Base-by-base conservation (phyloP, 2,113 vertebrate genomes). In the Etheostoma spectabile region DNA sequence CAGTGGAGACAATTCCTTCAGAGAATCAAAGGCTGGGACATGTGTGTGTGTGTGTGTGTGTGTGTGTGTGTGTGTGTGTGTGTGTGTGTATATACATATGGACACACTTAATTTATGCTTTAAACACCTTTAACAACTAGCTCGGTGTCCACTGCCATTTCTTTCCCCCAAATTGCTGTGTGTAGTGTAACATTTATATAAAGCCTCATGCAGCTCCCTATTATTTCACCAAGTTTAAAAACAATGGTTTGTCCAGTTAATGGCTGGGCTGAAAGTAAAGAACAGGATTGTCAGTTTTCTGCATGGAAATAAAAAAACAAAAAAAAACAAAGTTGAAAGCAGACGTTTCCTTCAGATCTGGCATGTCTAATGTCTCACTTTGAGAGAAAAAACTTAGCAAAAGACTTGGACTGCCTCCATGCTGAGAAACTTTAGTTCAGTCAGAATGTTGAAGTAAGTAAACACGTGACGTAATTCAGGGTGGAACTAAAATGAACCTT, bases 101-200 rank as follows among this genome's bases (percentile, higher is more conserved):
- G 55, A 79, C 65, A 62, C n/a, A 48, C 60, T 48, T 80, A 75
- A 76, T 70, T 80, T 35, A 49, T 77, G 46, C 55, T 65, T 67
- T 30, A 69, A 74, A 75, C 35, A 72, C 57, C 46, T 51, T 3
- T 64, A 82, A 81, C 59, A 61, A 89, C 56, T 22, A 10, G 22
- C 59, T 86, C 15, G 68, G 74, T 22, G 33, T 76, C 59, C 59
- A 60, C 10, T 53, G 66, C 61, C 21, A 56, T 77, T 76, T 73
- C 89, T 80, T 88, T 84, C 12, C 13, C 13, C 38, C 6, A 45
- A 91, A 89, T 85, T 86, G 61, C 59, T 85, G 71, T 71, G 76
- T 86, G 33, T 61, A 48, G 57, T 77, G 55, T 45, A 76, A 70
- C 46, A 68, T 82, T 87, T 76, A 83, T 56, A 77, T 42, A 49